A percentile compares a stretch with the other conserved stretches of the same genome.
Evolutionary conservation across 2,888 invertebrate genomes (phyloP).

Genomic region (Geophilus truncorum): DNA sequence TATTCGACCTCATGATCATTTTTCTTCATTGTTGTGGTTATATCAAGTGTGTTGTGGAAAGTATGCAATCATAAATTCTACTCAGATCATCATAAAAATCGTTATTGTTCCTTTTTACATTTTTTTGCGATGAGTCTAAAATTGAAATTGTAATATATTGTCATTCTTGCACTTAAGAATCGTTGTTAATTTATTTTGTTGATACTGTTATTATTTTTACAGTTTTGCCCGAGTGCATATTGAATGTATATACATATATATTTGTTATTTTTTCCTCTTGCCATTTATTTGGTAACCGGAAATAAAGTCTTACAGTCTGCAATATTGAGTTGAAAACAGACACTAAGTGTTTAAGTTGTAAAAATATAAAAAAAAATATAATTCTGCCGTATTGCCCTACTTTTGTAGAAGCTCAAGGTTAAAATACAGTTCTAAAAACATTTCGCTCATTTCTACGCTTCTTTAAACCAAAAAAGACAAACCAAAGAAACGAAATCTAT

Average conservation of each 20-base stretch:
- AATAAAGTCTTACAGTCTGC: background rate
- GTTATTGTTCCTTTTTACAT: background rate
- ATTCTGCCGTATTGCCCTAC: conserved; percentile 5
- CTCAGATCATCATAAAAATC: background rate
- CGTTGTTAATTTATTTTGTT: conserved; percentile 1
- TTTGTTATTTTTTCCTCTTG: background rate
- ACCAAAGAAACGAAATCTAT: too few species aligned
- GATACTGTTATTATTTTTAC: background rate
- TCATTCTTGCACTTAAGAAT: background rate
- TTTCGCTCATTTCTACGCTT: background rate
- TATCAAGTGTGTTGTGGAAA: background rate
- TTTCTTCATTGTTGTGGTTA: background rate
- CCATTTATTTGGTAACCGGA: background rate
- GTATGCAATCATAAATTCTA: background rate
- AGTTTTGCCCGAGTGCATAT: background rate
- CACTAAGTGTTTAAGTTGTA: background rate
- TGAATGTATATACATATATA: background rate
- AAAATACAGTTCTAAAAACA: background rate
- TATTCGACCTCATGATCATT: background rate
- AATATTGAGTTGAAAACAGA: background rate
- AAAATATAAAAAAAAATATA: background rate
- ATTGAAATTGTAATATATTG: background rate
- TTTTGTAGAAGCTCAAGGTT: background rate
- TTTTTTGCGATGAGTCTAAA: background rate
- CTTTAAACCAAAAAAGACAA: background rate